Evolutionary conservation across 2,797 vertebrate species (phyloP).

Genomic region (Delichon dasypus): DNA sequence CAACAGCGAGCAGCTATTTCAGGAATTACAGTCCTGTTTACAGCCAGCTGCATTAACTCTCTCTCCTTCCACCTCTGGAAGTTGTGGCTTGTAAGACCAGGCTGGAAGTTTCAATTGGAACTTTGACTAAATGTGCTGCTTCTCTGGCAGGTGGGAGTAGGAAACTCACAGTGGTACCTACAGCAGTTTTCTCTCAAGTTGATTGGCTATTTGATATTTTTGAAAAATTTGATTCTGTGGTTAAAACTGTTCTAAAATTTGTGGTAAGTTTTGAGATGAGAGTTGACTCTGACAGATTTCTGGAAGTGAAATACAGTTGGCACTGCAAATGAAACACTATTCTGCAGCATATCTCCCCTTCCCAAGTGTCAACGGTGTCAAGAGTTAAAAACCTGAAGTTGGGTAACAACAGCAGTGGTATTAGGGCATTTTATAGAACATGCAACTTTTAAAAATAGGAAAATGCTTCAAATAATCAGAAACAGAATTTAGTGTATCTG

Average conservation of each 20-base stretch:
- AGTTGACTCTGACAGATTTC: accelerated
- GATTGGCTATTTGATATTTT: not conserved
- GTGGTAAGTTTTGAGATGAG: not conserved
- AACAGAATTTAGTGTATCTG: not conserved
- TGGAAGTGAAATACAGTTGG: not conserved
- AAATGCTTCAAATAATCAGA: not conserved
- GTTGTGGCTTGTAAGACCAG: not conserved
- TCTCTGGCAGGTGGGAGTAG: not conserved
- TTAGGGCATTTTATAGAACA: not conserved
- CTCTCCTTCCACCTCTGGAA: not conserved
- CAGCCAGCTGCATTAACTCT: not conserved
- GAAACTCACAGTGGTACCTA: not conserved
- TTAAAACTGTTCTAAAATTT: not conserved
- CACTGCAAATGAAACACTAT: not conserved
- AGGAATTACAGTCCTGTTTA: not conserved
- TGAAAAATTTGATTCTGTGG: not conserved
- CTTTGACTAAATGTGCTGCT: not conserved
- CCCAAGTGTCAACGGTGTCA: not conserved
- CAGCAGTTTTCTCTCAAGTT: not conserved
- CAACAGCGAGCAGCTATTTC: not conserved
- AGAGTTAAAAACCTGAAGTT: not conserved
- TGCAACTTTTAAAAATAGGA: not conserved
- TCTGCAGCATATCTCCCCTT: not conserved
- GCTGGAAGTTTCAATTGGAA: not conserved
- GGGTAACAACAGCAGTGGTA: not conserved